Evolutionary conservation across 2,888 invertebrate genomes (phyloP).

Genomic region (Eupeodes latifasciatus): DNA sequence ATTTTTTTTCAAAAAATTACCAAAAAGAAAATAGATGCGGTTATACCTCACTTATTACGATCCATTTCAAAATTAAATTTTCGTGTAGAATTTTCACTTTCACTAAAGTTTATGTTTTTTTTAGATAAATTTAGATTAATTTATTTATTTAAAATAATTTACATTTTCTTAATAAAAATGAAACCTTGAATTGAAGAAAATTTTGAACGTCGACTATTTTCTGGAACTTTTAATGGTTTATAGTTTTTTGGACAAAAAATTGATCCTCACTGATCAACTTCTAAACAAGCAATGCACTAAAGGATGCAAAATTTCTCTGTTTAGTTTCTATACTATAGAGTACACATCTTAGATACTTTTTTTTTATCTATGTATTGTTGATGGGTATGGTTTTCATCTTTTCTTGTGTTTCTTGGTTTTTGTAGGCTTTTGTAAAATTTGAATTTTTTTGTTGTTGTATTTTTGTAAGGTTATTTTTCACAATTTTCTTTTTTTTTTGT

Average conservation of each 20-base stretch:
- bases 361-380: slow-evolving; percentile 53
- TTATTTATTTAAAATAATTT: slow-evolving; percentile 25
- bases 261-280: slow-evolving; percentile 83
- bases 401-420: slow-evolving; percentile 20
- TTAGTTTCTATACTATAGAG: slow-evolving; percentile 78
- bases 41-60: slow-evolving; percentile 54
- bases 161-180: neutral
- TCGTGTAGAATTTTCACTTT: slow-evolving; percentile 10
- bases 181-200: slow-evolving; percentile 53
- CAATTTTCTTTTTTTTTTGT: slow-evolving; percentile 25
- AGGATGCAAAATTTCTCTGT: slow-evolving; percentile 84
- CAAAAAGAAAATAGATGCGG: neutral
- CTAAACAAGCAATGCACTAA: slow-evolving; percentile 84
- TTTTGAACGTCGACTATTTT: slow-evolving; percentile 1
- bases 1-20: neutral
- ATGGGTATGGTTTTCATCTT: slow-evolving; percentile 45
- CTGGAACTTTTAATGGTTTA: slow-evolving; percentile 19
- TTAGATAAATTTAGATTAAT: neutral
- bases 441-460: neutral
- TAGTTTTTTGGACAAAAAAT: slow-evolving; percentile 64
- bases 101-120: slow-evolving; percentile 2
- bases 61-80: slow-evolving; percentile 19
- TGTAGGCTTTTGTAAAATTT: slow-evolving; percentile 13
- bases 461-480: slow-evolving; percentile 37
- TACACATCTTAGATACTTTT: slow-evolving; percentile 50